phyloP scores from a whole-genome alignment of 1,140 invertebrate species.

The Saxidomus purpurata region DNA sequence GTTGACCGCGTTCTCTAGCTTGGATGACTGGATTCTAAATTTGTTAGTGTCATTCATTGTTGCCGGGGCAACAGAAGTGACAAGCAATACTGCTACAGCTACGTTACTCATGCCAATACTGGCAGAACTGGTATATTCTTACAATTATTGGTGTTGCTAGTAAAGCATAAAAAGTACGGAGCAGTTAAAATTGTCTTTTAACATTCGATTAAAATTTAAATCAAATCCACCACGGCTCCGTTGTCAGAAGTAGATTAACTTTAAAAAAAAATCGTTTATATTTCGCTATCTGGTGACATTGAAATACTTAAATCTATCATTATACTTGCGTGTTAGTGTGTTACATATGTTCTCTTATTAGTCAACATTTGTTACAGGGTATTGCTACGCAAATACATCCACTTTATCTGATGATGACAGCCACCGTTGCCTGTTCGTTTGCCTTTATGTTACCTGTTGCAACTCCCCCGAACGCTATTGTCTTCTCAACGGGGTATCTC shows the following conservation, averaged over 20 bases:
- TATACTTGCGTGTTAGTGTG: no score
- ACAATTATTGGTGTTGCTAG: no score
- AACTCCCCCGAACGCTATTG: slow-evolving; percentile 97
- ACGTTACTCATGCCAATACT: slow-evolving; percentile 87
- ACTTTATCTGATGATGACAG: slow-evolving; percentile 94
- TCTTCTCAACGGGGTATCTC: slow-evolving; percentile 88
- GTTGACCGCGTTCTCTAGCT: slow-evolving; percentile 70
- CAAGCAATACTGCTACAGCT: slow-evolving; percentile 87
- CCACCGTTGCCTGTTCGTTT: slow-evolving; percentile 92
- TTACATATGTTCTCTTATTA: no score
- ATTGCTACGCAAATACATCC: slow-evolving; percentile 89
- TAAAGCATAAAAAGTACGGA: no score
- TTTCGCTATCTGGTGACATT: no score
- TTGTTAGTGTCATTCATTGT: slow-evolving; percentile 84
- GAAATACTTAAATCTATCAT: no score
- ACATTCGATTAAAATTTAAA: no score
- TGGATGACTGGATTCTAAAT: slow-evolving; percentile 79
- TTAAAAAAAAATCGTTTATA: no score
- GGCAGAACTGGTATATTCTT: slow-evolving; percentile 84
- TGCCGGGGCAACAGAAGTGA: slow-evolving; percentile 86
- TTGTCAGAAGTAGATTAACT: no score
- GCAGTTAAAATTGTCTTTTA: no score
- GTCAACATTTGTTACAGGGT: slow-evolving; percentile 27
- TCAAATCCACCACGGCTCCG: no score
- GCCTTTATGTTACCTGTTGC: slow-evolving; percentile 93